Evolutionary conservation across 2,888 invertebrate species (phyloP).

Genomic region (Koerneria pararmatus): DNA sequence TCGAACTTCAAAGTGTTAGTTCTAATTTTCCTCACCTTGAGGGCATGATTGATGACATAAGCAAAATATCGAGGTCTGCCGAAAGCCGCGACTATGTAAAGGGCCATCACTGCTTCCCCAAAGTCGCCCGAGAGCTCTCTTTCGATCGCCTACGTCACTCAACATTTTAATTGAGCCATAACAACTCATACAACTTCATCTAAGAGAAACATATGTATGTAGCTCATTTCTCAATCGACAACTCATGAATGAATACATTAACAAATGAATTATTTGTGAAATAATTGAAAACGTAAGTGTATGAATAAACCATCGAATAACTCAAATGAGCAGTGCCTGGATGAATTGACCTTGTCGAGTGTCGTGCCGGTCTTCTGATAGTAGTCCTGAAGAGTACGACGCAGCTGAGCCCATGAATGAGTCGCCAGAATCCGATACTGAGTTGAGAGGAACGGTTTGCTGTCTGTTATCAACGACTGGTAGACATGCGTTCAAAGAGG

Average conservation of each 20-base stretch:
- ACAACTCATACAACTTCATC: no score
- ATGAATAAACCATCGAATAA: no score
- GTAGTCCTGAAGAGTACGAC: conserved; percentile 5
- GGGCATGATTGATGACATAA: conserved; percentile 36
- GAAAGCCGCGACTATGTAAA: conserved; percentile 11
- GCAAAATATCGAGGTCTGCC: conserved; percentile 38
- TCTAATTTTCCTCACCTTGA: conserved; percentile 29
- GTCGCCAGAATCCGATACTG: conserved; percentile 9
- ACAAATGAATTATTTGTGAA: no score
- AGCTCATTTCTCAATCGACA: no score
- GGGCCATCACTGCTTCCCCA: background rate
- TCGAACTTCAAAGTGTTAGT: background rate
- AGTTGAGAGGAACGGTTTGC: no score
- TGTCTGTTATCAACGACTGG: no score
- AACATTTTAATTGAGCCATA: background rate
- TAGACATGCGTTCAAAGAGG: no score
- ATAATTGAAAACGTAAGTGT: no score
- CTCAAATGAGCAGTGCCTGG: background rate
- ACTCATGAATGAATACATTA: background rate
- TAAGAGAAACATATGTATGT: no score
- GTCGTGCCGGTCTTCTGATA: conserved; percentile 16
- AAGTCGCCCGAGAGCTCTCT: conserved; percentile 50
- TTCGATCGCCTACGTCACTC: conserved; percentile 44
- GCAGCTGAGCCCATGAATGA: background rate
- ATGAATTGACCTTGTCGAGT: conserved; percentile 10